Evolutionary conservation across 2,797 vertebrate species (phyloP), one percentile per base, ranked within the genome.

Genomic region (Glossophaga mutica): DNA sequence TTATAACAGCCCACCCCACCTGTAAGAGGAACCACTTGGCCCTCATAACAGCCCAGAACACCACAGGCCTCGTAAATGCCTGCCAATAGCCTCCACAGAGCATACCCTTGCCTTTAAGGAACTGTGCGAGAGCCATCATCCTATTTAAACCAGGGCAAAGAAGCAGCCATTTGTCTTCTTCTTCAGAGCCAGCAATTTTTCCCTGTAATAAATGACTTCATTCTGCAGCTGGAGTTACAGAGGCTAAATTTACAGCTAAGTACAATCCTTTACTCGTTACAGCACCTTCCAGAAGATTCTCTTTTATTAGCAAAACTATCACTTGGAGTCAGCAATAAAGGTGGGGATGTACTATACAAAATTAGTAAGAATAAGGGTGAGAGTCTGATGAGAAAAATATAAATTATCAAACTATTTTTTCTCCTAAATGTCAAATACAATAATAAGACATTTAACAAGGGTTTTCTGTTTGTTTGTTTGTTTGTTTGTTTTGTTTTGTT

Each of bases 271-370:
- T 91, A 91, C 90, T 79, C 59, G 0, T 90, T 95, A 73, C 3
- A 76, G 92, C 79, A 59, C n/a, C 89, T 96, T 92, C 94, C 78
- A 76, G 65, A 96, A 44, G 46, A 86, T 79, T 96, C 52, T 57
- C 87, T 93, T 94, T 88, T 96, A 95, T 96, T 95, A 97, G 93
- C 86, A 92, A 97, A 96, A 93, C 84, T 89, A 94, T 71, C 55
- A 57, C 88, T 94, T 70, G 70, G 85, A 94, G 81, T 96, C 96
- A 90, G 90, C 90, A 86, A 44, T 87, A 89, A 95, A 94, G 74
- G 37, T 52, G 50, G 46, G 52, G 34, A 91, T 92, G n/a, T 83
- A 74, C 78, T 93, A 89, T 62, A 59, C 50, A 71, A 70, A 95
- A 89, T 65, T 46, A 73, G 57, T 68, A 92, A 93, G 46, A 96